phyloP scores from a whole-genome alignment of 2,888 invertebrate genomes.

The Aspidiotus destructor region DNA sequence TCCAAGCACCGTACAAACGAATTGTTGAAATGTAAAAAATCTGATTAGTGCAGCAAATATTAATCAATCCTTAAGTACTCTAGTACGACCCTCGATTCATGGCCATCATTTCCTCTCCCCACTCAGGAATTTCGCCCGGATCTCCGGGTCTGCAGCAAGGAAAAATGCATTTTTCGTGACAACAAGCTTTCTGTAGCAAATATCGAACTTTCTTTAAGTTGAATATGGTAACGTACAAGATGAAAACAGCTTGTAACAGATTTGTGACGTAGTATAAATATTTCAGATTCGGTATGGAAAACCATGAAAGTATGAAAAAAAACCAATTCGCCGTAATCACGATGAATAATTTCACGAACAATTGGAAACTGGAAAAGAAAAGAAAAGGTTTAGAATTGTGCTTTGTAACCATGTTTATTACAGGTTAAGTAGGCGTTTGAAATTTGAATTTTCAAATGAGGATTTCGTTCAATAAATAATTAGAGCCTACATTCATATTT shows the following conservation, averaged over 20 bases:
- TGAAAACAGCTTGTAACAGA: constrained; percentile 60
- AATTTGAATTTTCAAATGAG: no score
- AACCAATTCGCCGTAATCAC: constrained; percentile 69
- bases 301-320: constrained; percentile 64
- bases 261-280: constrained; percentile 68
- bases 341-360: constrained; percentile 63
- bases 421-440: no score
- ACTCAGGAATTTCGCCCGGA: constrained; percentile 50
- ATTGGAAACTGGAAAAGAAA: constrained; percentile 58
- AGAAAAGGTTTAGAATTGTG: no score
- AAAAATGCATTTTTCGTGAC: constrained; percentile 51
- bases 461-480: no score
- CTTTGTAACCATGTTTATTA: no score
- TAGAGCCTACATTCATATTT: no score
- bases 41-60: no score
- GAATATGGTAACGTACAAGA: constrained; percentile 67
- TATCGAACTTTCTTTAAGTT: constrained; percentile 71
- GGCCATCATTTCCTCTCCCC: constrained; percentile 82
- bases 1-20: no score
- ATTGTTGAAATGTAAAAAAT: no score
- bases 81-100: constrained; percentile 55
- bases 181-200: constrained; percentile 67
- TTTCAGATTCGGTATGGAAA: constrained; percentile 59
- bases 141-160: constrained; percentile 49
- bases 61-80: no score